phyloP scores from a whole-genome alignment of 2,888 invertebrate species.

The Melanotus villosus region DNA sequence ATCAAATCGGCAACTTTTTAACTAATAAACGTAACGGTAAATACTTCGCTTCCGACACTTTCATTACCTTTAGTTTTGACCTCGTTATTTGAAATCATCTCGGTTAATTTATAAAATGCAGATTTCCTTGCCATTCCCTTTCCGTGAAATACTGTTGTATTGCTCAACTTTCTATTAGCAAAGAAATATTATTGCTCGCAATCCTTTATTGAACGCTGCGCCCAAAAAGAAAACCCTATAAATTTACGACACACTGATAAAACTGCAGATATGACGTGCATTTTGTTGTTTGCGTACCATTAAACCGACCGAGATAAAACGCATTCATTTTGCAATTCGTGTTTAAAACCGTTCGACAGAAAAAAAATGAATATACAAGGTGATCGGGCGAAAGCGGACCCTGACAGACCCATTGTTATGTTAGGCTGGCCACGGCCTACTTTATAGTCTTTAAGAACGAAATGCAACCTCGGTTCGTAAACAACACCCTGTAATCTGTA shows the following conservation, averaged over 20 bases:
- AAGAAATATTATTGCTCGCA: conserved; percentile 7
- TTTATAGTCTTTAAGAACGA: not conserved
- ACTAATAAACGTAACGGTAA: conserved; percentile 11
- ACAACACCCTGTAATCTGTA: not conserved
- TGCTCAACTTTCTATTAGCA: conserved; percentile 31
- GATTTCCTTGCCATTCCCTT: conserved; percentile 39
- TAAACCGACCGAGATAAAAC: conserved; percentile 1
- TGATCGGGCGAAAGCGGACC: not conserved
- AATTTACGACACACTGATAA: conserved; percentile 11
- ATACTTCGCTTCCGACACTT: conserved; percentile 36
- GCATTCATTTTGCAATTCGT: not conserved
- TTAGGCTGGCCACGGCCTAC: conserved; percentile 23
- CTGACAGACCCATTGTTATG: conserved; percentile 3
- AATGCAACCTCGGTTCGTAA: too few species aligned
- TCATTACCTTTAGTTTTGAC: conserved; percentile 40
- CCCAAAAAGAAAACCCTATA: conserved; percentile 13
- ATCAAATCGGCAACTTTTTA: too few species aligned
- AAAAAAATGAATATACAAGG: conserved; percentile 17
- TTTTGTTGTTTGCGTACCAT: conserved; percentile 7
- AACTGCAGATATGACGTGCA: not conserved
- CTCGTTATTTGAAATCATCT: conserved; percentile 44
- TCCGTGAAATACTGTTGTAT: conserved; percentile 31
- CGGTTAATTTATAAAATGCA: conserved; percentile 32
- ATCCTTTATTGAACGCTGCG: not conserved
- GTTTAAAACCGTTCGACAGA: too few species aligned